phyloP scores from a whole-genome alignment of 2,888 invertebrate species.

The Andricus quercusramuli region DNA sequence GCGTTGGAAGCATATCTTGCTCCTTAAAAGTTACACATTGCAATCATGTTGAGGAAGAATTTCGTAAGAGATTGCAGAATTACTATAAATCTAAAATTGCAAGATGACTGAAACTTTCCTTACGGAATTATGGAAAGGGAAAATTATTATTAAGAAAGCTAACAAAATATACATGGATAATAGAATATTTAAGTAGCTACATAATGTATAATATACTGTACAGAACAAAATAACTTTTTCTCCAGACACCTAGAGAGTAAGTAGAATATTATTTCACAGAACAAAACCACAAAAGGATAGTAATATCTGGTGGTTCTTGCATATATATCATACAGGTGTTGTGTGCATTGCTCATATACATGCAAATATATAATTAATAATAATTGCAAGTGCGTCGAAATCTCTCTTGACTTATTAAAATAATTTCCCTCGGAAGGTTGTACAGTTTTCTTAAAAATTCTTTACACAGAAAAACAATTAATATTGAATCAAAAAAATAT shows the following conservation, averaged over 20 bases:
- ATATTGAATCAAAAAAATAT: too few relatives aligned
- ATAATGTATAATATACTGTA: background rate
- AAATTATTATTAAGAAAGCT: constrained; percentile 5
- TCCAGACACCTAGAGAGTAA: too few relatives aligned
- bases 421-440: too few relatives aligned
- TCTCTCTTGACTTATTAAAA: too few relatives aligned
- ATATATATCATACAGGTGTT: background rate
- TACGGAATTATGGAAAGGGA: constrained; percentile 12
- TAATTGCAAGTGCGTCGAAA: too few relatives aligned
- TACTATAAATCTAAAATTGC: background rate
- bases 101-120: constrained; percentile 11
- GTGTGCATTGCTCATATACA: too few relatives aligned
- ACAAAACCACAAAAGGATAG: constrained; percentile 17
- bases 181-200: background rate
- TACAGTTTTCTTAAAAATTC: too few relatives aligned
- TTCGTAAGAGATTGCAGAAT: constrained; percentile 16
- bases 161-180: background rate
- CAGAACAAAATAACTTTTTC: background rate
- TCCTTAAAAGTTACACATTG: background rate
- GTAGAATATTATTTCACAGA: constrained; percentile 2
- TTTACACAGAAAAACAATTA: too few relatives aligned
- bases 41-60: background rate
- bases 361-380: too few relatives aligned
- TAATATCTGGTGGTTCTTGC: constrained; percentile 5
- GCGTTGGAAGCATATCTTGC: background rate